Evolutionary conservation across 2,113 vertebrate species (phyloP), one percentile per base, ranked within the genome.

Genomic region (Microcebus lehilahytsara): DNA sequence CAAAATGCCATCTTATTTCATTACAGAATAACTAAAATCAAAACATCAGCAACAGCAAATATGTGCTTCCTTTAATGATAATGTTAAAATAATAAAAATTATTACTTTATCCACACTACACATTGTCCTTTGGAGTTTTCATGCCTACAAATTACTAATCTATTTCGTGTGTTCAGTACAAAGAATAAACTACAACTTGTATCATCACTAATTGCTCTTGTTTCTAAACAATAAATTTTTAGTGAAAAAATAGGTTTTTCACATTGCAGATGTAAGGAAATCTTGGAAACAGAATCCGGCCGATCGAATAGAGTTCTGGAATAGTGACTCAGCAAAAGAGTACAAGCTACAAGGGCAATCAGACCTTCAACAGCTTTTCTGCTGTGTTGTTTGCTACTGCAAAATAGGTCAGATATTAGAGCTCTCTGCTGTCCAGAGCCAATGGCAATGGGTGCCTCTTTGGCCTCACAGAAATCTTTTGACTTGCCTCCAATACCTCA

Each of bases 1-100:
- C 40, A 53, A 94, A 92, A 42, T 72, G 16, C 10, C 75, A 85
- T 89, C 56, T 83, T 93, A 79, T 67, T 90, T 85, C 77, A 74
- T 74, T 79, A 17, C 40, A 85, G 32, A 92, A 77, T 51, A 95
- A 81, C 27, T 71, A 56, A 79, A 92, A 58, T 30, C 16, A 62
- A 85, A 83, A 66, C 25, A 85, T 49, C 22, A 83, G 60, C n/a
- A 66, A n/a, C 17, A 74, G 42, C 37, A 81, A 60, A 81, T 80
- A 62, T 1, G 2, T 13, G 56, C 17, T 77, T 88, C 64, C 53
- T 92, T 72, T 95, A 20, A 77, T 66, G 64, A n/a, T 23, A 95
- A 80, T 1, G 3, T 72, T 40, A 84, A 94, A 91, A 11, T 9
- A 14, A 51, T 62, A 53, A 77, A 94, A 79, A 74, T 42, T 17